phyloP scores from a whole-genome alignment of 2,888 invertebrate genomes.

The Ochlodes sylvanus region DNA sequence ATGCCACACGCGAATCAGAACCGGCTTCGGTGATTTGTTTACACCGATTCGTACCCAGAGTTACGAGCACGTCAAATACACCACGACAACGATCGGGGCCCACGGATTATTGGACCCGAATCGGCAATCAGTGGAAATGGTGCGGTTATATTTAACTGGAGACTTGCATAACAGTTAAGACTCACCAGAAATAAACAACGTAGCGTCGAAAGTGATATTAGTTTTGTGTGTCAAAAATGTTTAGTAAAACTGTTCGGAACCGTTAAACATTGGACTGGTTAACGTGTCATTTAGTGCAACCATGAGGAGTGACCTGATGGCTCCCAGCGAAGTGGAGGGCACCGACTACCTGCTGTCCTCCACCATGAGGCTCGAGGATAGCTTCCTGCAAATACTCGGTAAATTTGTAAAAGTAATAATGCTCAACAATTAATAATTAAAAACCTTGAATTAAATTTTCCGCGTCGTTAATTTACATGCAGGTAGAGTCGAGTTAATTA shows the following conservation, averaged over 20 bases:
- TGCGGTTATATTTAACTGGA: constrained; percentile 37
- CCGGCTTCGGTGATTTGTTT: constrained; percentile 65
- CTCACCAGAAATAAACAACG: constrained; percentile 35
- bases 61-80: constrained; percentile 11
- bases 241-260: constrained; percentile 33
- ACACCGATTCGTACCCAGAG: constrained; percentile 48
- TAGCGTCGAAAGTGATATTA: constrained; percentile 23
- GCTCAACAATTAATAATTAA: background rate
- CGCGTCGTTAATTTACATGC: constrained; percentile 15
- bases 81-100: constrained; percentile 1
- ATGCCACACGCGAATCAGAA: constrained; percentile 62
- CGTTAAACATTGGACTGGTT: constrained; percentile 52
- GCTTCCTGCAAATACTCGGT: constrained; percentile 87
- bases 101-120: constrained; percentile 15
- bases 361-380: constrained; percentile 86
- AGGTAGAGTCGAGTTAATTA: constrained; percentile 11
- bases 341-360: constrained; percentile 87
- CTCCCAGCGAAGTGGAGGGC: constrained; percentile 85
- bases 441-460: constrained; percentile 6
- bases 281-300: constrained; percentile 52
- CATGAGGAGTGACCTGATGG: constrained; percentile 82
- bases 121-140: constrained; percentile 28
- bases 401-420: constrained; percentile 58
- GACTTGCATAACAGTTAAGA: constrained; percentile 39
- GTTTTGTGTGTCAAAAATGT: constrained; percentile 32